Evolutionary conservation across 2,888 invertebrate species (phyloP), one percentile per base, ranked within the genome.

Genomic region (Linnaemya tessellans): DNA sequence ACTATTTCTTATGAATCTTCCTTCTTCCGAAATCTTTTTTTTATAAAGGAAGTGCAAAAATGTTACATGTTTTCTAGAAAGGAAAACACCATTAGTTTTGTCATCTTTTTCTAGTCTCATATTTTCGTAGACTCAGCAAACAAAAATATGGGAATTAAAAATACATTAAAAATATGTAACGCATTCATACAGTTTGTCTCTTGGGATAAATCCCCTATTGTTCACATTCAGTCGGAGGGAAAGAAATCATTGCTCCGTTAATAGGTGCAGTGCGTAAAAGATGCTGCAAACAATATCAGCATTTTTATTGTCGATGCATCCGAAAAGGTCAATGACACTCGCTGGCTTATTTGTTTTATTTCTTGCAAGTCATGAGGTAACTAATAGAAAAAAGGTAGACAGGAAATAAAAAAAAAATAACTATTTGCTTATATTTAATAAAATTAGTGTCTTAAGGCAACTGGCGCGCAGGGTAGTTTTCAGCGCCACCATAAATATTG

Each of bases 291-390:
- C n/a, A 58, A 58, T 58, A 30, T n/a, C 35, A 35, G 10, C 38
- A 11, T 20, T 58, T 60, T 58, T 58, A n/a, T 3, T 41, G 30
- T 11, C 10, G 67, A 5, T 46, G 67, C 49, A n/a, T 30, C 7
- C 9, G 4, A 46, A 67, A 67, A 67, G 67, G 67, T 67, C 35
- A n/a, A 49, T 70, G 54, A 70, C 68, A 54, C 22, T 22, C 22
- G 22, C 54, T 22, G 38, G 22, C 54, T 5, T 25, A 54, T 70
- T 70, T 70, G 8, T 54, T 1, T 18, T 25, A 25, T 5, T 46
- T 22, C 3, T 43, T 64, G 3, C 5, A 15, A 64, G 22, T 13
- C 64, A 13, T 15, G 10, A 11, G 11, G 20, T 0, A 13, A 18
- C 10, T 60, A 13, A 10, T 7, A 38, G 38, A 43, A 13, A 25